A percentile compares a stretch with the other conserved stretches of the same genome.
Evolutionary conservation across 2,888 invertebrate genomes (phyloP).

Genomic region (Eucera pruinosa): DNA sequence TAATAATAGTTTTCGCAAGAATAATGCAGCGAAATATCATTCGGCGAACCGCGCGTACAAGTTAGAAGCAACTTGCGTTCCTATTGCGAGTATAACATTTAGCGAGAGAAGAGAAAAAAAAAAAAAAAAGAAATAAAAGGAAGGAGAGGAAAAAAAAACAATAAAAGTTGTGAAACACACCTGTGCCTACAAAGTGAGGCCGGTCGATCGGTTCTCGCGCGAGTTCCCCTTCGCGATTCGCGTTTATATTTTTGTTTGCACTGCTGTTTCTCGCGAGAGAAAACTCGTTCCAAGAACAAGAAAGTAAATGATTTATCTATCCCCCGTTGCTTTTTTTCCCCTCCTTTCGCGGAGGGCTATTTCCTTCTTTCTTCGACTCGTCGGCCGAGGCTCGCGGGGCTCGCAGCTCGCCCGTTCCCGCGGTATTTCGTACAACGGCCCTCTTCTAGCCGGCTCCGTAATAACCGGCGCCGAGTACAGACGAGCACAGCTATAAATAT

Average conservation of each 20-base stretch:
- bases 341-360: conserved; percentile 23
- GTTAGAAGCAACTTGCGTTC: no score
- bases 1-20: no score
- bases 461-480: conserved; percentile 72
- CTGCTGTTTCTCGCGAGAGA: conserved; percentile 38
- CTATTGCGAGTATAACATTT: no score
- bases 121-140: no score
- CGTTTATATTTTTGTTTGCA: conserved; percentile 33
- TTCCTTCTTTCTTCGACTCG: conserved; percentile 26
- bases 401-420: conserved; percentile 35
- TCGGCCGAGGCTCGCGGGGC: neutral
- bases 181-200: no score
- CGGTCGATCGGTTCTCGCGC: neutral
- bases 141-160: neutral
- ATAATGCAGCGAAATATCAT: no score
- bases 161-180: neutral
- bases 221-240: conserved; percentile 22
- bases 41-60: no score
- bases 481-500: conserved; percentile 73
- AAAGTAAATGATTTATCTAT: conserved; percentile 64
- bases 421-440: conserved; percentile 60
- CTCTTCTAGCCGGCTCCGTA: conserved; percentile 60
- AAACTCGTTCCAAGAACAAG: conserved; percentile 58
- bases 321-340: conserved; percentile 30
- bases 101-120: no score